Percentiles rank a stretch among this genome's conserved stretches.
phyloP scores from a whole-genome alignment of 2,888 invertebrate genomes.

The Synanthedon formicaeformis region DNA sequence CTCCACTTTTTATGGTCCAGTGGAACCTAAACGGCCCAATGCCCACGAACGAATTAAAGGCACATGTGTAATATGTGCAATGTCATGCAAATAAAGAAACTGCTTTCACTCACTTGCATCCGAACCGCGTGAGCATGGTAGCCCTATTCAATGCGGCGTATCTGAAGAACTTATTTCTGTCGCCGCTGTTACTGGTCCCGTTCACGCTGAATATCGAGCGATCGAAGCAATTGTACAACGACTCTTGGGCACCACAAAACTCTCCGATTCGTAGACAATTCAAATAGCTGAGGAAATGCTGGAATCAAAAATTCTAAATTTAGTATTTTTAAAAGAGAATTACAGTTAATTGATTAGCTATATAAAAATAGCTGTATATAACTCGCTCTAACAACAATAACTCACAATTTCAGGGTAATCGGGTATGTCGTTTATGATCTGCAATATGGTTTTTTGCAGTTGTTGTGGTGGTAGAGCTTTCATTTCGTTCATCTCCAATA shows the following conservation, averaged over 20 bases:
- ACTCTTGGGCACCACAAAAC: slow-evolving; percentile 85
- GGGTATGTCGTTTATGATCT: slow-evolving; percentile 81
- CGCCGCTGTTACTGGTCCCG: slow-evolving; percentile 50
- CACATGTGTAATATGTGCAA: no score
- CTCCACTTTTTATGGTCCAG: no score
- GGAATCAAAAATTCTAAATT: slow-evolving; percentile 26
- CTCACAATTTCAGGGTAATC: slow-evolving; percentile 86
- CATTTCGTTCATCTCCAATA: slow-evolving; percentile 84
- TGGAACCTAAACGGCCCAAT: no score
- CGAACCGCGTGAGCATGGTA: slow-evolving; percentile 87
- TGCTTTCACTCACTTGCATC: slow-evolving; percentile 74
- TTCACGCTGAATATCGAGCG: slow-evolving; percentile 59
- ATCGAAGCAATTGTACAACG: slow-evolving; percentile 86
- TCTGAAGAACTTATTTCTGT: slow-evolving; percentile 76
- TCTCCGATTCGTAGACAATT: slow-evolving; percentile 90
- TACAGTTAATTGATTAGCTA: not conserved
- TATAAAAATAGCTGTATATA: not conserved
- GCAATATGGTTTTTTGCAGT: slow-evolving; percentile 79
- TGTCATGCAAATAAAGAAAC: no score
- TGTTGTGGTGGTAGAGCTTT: slow-evolving; percentile 82
- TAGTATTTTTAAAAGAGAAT: not conserved
- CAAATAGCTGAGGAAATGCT: slow-evolving; percentile 92
- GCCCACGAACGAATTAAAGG: no score
- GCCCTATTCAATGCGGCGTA: slow-evolving; percentile 93
- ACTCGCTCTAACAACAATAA: slow-evolving; percentile 11